A percentile compares a stretch with the other conserved stretches of the same genome.
These are phyloP conservation scores for Cinclus cinclus DNA, from an alignment of 2,113 vertebrate genomes.

Conservation along the genomic window DNA sequence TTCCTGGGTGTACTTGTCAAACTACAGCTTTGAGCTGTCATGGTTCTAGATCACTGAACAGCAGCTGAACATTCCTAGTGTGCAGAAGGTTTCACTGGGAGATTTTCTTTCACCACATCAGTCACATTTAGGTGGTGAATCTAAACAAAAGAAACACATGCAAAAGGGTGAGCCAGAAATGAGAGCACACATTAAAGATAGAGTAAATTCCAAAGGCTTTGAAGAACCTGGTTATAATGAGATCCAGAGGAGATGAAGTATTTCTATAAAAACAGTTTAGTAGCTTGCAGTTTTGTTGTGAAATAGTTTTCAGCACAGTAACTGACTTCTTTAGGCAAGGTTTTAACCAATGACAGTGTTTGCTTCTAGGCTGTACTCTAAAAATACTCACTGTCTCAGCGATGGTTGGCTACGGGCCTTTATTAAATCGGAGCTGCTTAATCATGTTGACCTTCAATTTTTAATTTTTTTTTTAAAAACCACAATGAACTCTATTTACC, in stretches of 20 bases:
- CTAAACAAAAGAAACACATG: constrained; percentile 53
- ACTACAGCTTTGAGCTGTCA: constrained; percentile 73
- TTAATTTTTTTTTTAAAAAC: constrained; percentile 43
- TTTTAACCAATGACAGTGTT: constrained; percentile 87
- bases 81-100: constrained; percentile 72
- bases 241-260: constrained; percentile 83
- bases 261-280: constrained; percentile 85
- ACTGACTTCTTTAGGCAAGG: constrained; percentile 80
- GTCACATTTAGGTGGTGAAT: constrained; percentile 67
- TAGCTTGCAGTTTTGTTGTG: constrained; percentile 83
- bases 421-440: constrained; percentile 85
- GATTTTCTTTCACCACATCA: constrained; percentile 61
- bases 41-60: constrained; percentile 77
- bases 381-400: constrained; percentile 75
- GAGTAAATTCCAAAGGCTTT: constrained; percentile 81
- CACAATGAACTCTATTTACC: constrained; percentile 79
- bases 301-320: constrained; percentile 80
- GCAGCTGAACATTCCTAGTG: constrained; percentile 86
- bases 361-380: constrained; percentile 80
- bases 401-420: constrained; percentile 71
- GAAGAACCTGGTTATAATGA: constrained; percentile 77
- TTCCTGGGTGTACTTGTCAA: constrained; percentile 77
- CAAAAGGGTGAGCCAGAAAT: constrained; percentile 69
- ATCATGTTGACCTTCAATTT: constrained; percentile 74
- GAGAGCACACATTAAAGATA: constrained; percentile 70